These are phyloP conservation scores for Drusus annulatus DNA, from an alignment of 1,140 invertebrate species.

Conservation along the genomic window DNA sequence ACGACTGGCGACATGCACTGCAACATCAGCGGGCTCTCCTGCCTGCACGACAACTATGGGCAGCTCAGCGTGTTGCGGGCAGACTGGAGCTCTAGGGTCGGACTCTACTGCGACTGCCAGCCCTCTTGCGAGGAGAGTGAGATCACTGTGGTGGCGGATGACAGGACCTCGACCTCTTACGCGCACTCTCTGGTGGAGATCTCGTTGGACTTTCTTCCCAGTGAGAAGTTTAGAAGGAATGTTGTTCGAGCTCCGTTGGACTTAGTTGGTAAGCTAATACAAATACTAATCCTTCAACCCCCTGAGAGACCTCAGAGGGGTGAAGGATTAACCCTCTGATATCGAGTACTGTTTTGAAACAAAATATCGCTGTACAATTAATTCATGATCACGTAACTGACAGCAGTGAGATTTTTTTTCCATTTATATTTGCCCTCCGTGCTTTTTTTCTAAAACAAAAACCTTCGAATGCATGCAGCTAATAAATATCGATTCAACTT, in stretches of 20 bases:
- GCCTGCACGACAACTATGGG: constrained; percentile 75
- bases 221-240: constrained; percentile 75
- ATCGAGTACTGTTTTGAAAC: no score
- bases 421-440: no score
- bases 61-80: constrained; percentile 73
- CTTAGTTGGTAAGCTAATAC: constrained; percentile 72
- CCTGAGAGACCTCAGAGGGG: no score
- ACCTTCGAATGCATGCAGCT: no score
- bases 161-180: constrained; percentile 63
- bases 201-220: constrained; percentile 72
- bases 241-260: constrained; percentile 75
- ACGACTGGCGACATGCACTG: constrained; percentile 66
- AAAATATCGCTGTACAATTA: no score
- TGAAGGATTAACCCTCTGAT: no score
- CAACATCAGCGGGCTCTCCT: constrained; percentile 66
- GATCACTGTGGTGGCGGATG: constrained; percentile 72
- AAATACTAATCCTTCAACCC: no score
- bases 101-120: constrained; percentile 75
- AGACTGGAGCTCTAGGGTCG: constrained; percentile 66
- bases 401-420: no score
- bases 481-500: no score
- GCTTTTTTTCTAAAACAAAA: no score
- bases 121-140: constrained; percentile 77
- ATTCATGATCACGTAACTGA: no score
- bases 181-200: constrained; percentile 70